These are phyloP conservation scores for Neuroscelio doddi DNA, from an alignment of 2,888 invertebrate genomes.

Conservation along the genomic window DNA sequence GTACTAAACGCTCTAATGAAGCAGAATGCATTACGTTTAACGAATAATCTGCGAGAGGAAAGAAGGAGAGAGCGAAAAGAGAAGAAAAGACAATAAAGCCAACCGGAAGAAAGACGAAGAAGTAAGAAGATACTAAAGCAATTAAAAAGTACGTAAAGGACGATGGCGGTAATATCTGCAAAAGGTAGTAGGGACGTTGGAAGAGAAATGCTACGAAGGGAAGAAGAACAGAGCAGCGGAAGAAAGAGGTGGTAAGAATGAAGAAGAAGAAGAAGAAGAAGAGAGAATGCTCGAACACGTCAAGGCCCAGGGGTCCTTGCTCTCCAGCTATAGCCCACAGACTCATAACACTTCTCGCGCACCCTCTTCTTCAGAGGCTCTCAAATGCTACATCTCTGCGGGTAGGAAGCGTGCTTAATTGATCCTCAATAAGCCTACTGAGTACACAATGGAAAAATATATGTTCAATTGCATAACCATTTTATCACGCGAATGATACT, in stretches of 20 bases:
- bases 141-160: conserved; percentile 60
- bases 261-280: conserved; percentile 26
- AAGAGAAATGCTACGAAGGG: conserved; percentile 3
- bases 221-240: conserved; percentile 30
- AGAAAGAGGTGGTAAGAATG: conserved; percentile 34
- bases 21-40: conserved; percentile 52
- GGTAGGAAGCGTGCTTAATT: too few relatives aligned
- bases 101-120: conserved; percentile 10
- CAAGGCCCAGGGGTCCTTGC: conserved; percentile 70
- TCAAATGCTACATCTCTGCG: conserved; percentile 10
- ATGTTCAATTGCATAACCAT: too few relatives aligned
- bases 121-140: conserved; percentile 52
- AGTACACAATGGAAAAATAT: too few relatives aligned
- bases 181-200: conserved; percentile 37
- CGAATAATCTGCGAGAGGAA: conserved; percentile 22
- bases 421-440: too few relatives aligned
- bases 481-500: too few relatives aligned
- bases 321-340: conserved; percentile 64
- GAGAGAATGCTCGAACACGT: conserved; percentile 56
- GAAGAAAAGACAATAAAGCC: conserved; percentile 5
- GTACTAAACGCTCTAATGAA: conserved; percentile 60
- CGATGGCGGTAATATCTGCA: conserved; percentile 33
- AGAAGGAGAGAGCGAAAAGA: conserved; percentile 20
- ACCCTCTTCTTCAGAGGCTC: conserved; percentile 34
- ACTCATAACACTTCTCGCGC: conserved; percentile 58